Evolutionary conservation across 2,888 invertebrate species (phyloP), one percentile per base, ranked within the genome.

Genomic region (Drosophila ezoana): DNA sequence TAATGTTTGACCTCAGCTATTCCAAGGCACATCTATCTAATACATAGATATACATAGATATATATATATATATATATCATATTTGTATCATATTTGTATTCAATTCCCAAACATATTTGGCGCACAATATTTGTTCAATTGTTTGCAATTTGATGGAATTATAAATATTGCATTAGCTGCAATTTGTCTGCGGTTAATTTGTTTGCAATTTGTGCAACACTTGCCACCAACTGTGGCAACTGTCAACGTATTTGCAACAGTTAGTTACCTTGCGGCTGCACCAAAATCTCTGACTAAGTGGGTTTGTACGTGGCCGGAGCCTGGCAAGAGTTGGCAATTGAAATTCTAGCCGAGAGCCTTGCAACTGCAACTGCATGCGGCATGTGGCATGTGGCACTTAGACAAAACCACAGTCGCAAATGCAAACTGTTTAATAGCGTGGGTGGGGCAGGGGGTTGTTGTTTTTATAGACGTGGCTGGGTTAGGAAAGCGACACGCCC

Each of bases 401-500:
- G 58, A 47, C 58, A 59, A 67, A 69, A 62, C 58, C 64, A 48
- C 61, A 66, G 68, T 61, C 49, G 43, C 61, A 71, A 79, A 85
- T 63, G 77, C 61, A 68, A 70, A 61, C 69, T 71, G 63, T 60
- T 61, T 54, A 51, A 48, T 43, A 33, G 28, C 35, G 35, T 10
- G 9, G 0, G 18, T n/a, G 8, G 10, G 8, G 2, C 13, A 3
- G 18, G 18, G 10, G n/a, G 4, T 13, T 37, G n/a, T n/a, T n/a
- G n/a, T 20, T 45, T 18, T 37, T 4, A 16, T 32, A n/a, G 32
- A 14, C 16, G 32, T 4, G 18, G 18, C 14, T 14, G 32, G 13
- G 11, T 18, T n/a, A 33, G 40, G 37, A 23, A 18, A 54, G 9
- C 23, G 62, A 4, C 53, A 52, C 33, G 43, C 40, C 69, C 35